Conservation (phyloP, 1,140 invertebrate genomes). For the Dinoponera quadriceps region DNA sequence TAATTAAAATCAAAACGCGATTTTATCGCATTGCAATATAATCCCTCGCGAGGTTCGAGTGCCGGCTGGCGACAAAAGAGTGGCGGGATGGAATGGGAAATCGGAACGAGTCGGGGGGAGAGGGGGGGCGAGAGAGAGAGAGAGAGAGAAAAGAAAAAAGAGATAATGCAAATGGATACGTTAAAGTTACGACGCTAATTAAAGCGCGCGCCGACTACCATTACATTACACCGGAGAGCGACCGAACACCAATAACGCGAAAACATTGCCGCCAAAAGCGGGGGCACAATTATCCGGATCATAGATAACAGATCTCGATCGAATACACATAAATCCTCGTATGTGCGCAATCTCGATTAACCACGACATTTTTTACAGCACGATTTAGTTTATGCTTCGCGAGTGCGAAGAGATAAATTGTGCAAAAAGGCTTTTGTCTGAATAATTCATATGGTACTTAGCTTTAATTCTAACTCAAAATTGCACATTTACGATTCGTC, state of each 20-base stretch:
- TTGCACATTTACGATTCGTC: background rate
- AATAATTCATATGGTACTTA: too few relatives aligned
- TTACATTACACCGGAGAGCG: constrained; percentile 38
- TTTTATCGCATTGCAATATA: constrained; percentile 41
- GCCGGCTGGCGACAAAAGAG: constrained; percentile 54
- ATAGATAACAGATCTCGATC: constrained; percentile 42
- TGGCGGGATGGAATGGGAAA: constrained; percentile 38
- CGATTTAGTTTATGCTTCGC: background rate
- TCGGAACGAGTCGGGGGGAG: background rate
- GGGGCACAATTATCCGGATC: constrained; percentile 27
- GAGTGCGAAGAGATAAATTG: background rate
- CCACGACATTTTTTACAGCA: background rate
- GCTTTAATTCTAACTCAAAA: too few relatives aligned
- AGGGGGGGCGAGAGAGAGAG: background rate
- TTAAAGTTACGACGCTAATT: constrained; percentile 51
- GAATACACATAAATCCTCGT: constrained; percentile 8
- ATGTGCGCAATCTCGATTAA: background rate
- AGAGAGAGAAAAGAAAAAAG: constrained; percentile 1
- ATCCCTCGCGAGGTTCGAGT: constrained; percentile 44
- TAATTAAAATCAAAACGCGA: constrained; percentile 36
- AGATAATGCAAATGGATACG: constrained; percentile 57
- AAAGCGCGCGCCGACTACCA: constrained; percentile 38
- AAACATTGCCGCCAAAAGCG: constrained; percentile 34
- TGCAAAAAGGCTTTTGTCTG: background rate
- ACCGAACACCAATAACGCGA: constrained; percentile 49